A percentile compares a stretch with the other conserved stretches of the same genome.
These are phyloP conservation scores for Gallinago jamesoni DNA, from an alignment of 2,113 vertebrate genomes.

Conservation along the genomic window DNA sequence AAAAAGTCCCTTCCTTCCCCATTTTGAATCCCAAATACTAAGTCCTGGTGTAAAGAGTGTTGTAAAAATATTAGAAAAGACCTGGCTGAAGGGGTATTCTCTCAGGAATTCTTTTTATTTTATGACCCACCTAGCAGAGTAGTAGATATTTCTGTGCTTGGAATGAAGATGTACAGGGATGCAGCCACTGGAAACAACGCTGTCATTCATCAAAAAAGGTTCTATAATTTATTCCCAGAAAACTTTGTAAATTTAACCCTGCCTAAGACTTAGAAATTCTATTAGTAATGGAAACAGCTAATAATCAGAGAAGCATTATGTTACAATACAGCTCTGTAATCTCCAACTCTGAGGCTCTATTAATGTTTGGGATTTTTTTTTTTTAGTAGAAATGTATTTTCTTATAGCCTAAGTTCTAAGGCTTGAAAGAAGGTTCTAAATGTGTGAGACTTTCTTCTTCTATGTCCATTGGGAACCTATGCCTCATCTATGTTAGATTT, in stretches of 20 bases:
- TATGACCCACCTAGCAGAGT: neutral
- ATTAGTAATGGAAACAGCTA: neutral
- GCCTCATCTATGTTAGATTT: neutral
- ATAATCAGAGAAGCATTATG: neutral
- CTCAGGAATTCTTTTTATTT: neutral
- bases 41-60: neutral
- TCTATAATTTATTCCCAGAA: neutral
- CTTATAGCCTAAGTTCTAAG: neutral
- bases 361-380: neutral
- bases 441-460: neutral
- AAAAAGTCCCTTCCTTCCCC: neutral
- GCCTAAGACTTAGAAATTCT: neutral
- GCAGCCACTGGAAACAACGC: neutral
- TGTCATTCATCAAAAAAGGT: neutral
- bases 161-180: neutral
- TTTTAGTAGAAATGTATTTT: neutral
- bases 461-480: neutral
- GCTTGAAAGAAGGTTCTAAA: neutral
- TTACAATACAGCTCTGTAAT: neutral
- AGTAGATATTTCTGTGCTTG: neutral
- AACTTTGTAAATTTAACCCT: neutral
- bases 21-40: neutral
- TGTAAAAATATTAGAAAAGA: neutral
- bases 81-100: neutral
- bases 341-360: neutral